Conservation (phyloP, 2,113 vertebrate species). For the Scopus umbretta region DNA sequence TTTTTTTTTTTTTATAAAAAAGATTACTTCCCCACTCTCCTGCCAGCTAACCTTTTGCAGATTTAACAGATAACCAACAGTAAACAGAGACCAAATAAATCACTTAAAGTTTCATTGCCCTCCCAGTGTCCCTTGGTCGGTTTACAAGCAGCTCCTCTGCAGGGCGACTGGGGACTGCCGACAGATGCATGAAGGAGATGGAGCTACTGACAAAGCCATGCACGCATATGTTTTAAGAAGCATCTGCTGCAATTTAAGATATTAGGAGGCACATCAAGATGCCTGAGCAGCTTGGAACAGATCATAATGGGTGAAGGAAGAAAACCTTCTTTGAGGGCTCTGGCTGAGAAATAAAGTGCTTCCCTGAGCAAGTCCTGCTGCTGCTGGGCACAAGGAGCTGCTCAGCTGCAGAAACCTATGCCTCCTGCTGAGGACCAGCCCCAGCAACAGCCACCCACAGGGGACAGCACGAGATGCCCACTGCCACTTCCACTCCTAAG, state of each 20-base stretch:
- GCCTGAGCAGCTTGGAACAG: not conserved
- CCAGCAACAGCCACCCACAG: not conserved
- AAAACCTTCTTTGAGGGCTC: not conserved
- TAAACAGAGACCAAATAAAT: not conserved
- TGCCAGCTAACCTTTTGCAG: not conserved
- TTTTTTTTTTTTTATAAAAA: not conserved
- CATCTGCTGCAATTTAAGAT: not conserved
- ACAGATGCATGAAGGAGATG: not conserved
- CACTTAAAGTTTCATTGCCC: not conserved
- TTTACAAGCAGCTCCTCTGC: not conserved
- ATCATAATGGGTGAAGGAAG: not conserved
- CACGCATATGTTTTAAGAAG: not conserved
- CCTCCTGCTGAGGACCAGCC: not conserved
- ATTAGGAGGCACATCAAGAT: not conserved
- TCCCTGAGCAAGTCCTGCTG: not conserved
- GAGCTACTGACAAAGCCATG: not conserved
- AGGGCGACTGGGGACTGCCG: rapidly evolving
- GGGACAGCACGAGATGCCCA: not conserved
- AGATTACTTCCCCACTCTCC: not conserved
- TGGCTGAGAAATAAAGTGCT: not conserved
- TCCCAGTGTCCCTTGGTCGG: not conserved
- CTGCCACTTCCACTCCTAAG: not conserved
- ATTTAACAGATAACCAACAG: not conserved
- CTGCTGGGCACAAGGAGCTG: not conserved
- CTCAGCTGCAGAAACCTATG: not conserved